Evolutionary conservation across 2,113 vertebrate species (phyloP).

Genomic region (Rattus norvegicus): GRCr8 NC_086020.1:38069001-38069500

Average conservation of each 20-base stretch:
- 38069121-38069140: neutral
- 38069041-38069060: constrained; percentile 12
- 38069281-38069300: neutral
- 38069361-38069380: neutral
- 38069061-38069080: constrained; percentile 8
- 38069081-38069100: neutral
- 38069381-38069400: neutral
- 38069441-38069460: neutral
- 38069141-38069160: neutral
- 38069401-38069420: neutral
- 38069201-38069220: neutral
- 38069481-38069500: constrained; percentile 10
- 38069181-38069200: neutral
- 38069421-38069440: neutral
- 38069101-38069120: neutral
- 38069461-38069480: neutral
- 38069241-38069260: neutral
- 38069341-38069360: neutral
- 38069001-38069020: constrained; percentile 3
- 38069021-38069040: neutral
- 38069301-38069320: neutral
- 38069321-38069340: neutral
- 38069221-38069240: neutral
- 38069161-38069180: constrained; percentile 8
- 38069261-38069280: neutral